Conservation (phyloP, 64 coral and sea anemone genomes). For the Actinia equina region DNA sequence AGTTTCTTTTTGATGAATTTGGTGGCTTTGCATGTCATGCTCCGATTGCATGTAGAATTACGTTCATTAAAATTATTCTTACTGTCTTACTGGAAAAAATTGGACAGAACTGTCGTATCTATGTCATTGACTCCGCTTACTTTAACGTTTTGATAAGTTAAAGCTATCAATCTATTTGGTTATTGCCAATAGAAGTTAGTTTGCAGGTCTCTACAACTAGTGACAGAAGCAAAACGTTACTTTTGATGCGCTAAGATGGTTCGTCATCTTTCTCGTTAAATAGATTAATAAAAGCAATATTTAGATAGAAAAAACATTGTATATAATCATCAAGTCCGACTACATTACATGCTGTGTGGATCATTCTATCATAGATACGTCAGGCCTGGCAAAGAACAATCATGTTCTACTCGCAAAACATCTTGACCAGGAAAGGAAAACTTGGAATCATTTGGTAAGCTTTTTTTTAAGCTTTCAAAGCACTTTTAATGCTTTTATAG, state of each 20-base stretch:
- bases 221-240: neutral
- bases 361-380: neutral
- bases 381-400: neutral
- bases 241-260: neutral
- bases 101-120: too few relatives aligned
- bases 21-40: neutral
- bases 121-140: too few relatives aligned
- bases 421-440: constrained; percentile 60
- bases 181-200: too few relatives aligned
- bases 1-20: neutral
- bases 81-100: too few relatives aligned
- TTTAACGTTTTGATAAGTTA: too few relatives aligned
- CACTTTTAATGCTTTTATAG: neutral
- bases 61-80: too few relatives aligned
- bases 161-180: too few relatives aligned
- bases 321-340: neutral
- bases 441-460: constrained; percentile 64
- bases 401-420: constrained; percentile 57
- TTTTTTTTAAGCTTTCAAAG: neutral
- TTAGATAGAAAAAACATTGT: neutral
- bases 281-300: neutral
- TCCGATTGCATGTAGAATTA: too few relatives aligned
- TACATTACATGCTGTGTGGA: neutral
- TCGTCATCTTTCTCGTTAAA: too few relatives aligned
- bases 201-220: too few relatives aligned